phyloP scores from a whole-genome alignment of 2,113 vertebrate genomes.

The Trogon surrucura region DNA sequence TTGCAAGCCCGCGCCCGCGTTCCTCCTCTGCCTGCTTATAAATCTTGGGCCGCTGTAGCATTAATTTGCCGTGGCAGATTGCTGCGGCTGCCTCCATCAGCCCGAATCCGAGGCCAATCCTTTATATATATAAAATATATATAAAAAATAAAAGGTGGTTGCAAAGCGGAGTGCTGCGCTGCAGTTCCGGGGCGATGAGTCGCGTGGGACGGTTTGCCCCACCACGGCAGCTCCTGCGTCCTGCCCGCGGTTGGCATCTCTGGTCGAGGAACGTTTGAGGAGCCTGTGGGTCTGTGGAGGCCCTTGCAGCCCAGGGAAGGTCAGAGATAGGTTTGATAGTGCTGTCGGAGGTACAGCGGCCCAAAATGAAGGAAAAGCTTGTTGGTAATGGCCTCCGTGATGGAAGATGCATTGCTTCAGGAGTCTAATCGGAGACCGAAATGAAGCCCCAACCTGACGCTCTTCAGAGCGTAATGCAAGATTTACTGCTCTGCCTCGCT shows the following conservation, averaged over 20 bases:
- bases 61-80: neutral
- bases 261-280: neutral
- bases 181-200: neutral
- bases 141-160: no score
- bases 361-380: neutral
- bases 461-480: conserved; percentile 6
- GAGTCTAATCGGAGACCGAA: conserved; percentile 29
- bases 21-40: neutral
- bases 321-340: neutral
- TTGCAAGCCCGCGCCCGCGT: neutral
- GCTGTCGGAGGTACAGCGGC: neutral
- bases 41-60: neutral
- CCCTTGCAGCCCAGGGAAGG: neutral
- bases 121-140: no score
- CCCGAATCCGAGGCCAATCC: neutral
- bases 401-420: conserved; percentile 20
- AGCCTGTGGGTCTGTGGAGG: neutral
- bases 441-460: neutral
- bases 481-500: conserved; percentile 42
- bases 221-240: neutral
- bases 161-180: neutral
- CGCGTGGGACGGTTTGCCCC: no score
- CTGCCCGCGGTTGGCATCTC: neutral
- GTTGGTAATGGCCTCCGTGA: neutral
- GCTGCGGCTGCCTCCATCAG: conserved; percentile 7